These are phyloP conservation scores for Mnemiopsis leidyi DNA, from an alignment of 37 sponge, comb jelly and placozoan genomes.

Conservation along the genomic window DNA sequence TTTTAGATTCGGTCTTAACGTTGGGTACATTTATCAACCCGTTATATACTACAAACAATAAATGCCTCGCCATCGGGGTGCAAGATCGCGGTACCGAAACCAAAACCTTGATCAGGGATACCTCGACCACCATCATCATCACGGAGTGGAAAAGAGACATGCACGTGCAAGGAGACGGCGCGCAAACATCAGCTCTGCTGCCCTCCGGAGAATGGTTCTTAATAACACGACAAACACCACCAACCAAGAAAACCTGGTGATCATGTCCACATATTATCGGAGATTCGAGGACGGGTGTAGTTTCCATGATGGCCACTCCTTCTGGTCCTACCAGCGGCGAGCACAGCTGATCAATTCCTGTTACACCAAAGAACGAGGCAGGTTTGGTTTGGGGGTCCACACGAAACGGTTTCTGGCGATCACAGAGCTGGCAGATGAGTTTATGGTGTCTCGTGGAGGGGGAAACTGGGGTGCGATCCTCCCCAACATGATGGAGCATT, in stretches of 20 bases:
- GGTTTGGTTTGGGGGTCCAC: constrained; percentile 36
- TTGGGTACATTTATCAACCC: too few relatives aligned
- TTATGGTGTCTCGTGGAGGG: neutral
- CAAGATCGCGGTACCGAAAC: neutral
- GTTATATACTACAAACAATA: too few relatives aligned
- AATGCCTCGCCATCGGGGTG: neutral
- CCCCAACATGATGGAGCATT: constrained; percentile 19
- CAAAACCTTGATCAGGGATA: neutral
- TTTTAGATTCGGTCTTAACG: too few relatives aligned
- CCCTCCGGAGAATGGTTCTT: neutral
- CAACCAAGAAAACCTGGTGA: constrained; percentile 11
- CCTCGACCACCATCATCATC: neutral
- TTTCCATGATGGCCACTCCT: constrained; percentile 50
- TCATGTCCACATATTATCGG: constrained; percentile 3
- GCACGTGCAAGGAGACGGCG: neutral
- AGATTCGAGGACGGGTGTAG: constrained; percentile 41
- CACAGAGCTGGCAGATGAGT: constrained; percentile 21
- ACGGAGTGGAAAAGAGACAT: neutral
- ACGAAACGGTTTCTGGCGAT: constrained; percentile 45
- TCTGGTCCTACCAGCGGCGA: constrained; percentile 58
- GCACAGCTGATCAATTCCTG: constrained; percentile 54
- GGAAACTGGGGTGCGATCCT: neutral
- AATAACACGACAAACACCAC: neutral
- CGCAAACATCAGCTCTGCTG: neutral
- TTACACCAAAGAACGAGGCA: neutral